These are phyloP conservation scores for Cheilosia scutellata DNA, from an alignment of 2,888 invertebrate species.

Conservation along the genomic window DNA sequence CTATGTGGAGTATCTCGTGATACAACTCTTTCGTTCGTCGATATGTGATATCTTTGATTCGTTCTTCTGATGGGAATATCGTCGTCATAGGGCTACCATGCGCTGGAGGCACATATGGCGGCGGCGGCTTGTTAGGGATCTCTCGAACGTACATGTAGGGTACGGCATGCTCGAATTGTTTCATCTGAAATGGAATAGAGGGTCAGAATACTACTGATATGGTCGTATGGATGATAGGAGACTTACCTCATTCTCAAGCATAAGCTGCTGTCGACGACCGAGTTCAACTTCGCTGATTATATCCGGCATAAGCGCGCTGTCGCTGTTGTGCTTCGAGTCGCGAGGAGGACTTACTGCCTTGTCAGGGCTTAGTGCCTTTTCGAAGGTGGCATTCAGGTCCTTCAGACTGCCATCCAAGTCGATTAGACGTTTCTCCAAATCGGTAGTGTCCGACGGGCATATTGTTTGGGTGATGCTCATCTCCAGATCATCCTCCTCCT, in stretches of 20 bases:
- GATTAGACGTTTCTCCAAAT: slow-evolving; percentile 77
- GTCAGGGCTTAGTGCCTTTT: slow-evolving; percentile 74
- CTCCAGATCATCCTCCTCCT: slow-evolving; percentile 41
- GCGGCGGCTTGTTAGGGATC: slow-evolving; percentile 91
- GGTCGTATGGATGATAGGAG: neutral
- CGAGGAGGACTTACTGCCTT: slow-evolving; percentile 44
- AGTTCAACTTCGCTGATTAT: slow-evolving; percentile 86
- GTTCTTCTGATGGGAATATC: slow-evolving; percentile 81
- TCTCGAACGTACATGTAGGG: slow-evolving; percentile 86
- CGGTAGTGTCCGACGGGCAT: slow-evolving; percentile 27
- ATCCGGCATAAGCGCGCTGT: slow-evolving; percentile 79
- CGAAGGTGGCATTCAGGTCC: slow-evolving; percentile 76
- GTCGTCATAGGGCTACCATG: slow-evolving; percentile 83
- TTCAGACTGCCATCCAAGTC: slow-evolving; percentile 77
- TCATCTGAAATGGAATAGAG: slow-evolving; percentile 84
- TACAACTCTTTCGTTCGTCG: slow-evolving; percentile 80
- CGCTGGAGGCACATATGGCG: slow-evolving; percentile 89
- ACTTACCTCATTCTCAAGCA: slow-evolving; percentile 87
- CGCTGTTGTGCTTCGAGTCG: slow-evolving; percentile 30
- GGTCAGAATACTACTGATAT: neutral
- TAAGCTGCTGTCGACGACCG: slow-evolving; percentile 86
- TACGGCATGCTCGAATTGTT: slow-evolving; percentile 85
- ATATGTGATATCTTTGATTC: slow-evolving; percentile 81
- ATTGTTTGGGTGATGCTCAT: neutral
- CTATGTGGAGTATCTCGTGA: slow-evolving; percentile 79